Base-by-base conservation (phyloP, 2,888 invertebrate genomes). In the Tachina lurida region DNA sequence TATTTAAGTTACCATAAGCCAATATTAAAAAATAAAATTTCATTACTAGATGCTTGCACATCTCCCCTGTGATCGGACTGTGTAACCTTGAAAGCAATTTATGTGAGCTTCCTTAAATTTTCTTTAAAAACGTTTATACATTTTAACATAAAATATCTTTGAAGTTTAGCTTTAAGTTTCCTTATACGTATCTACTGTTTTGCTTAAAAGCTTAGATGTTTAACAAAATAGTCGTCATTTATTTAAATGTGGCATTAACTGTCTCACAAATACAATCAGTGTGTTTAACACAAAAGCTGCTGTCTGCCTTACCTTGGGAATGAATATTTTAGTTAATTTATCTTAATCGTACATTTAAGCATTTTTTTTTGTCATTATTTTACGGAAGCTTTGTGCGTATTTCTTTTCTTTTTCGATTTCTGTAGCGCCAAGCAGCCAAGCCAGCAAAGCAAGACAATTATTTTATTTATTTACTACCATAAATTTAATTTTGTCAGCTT, bases 191-290 rank as follows among this genome's bases (percentile, higher is more conserved):
- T n/a, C n/a, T n/a, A n/a, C 31, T 43, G 22, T 62, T 17, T 62
- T 17, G 39, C 19, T 10, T 19, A 39, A 63, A 19, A 60, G 15
- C 49, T 49, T 7, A 13, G 67, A 81, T 58, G 60, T 75, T 68
- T 54, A 56, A 81, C 62, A 75, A 75, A 68, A 70, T 47, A 70
- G 52, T 70, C 70, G 63, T 75, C 70, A 75, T 82, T 82, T 70
- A 81, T 81, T 68, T 68, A 75, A 75, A 39, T 52, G 45, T 5
- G 41, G n/a, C 68, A 58, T 52, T 68, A 49, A 62, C 54, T 56
- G 45, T 3, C 17, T 39, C 41, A n/a, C 54, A 49, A 31, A 56
- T 49, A 60, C 22, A 41, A 60, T 22, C 22, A 31, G n/a, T 62
- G 47, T 31, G 39, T 58, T 0, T 31, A 7, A 5, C 5, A 7